Evolutionary conservation across 2,113 vertebrate genomes (phyloP), one percentile per base, ranked within the genome.

Genomic region (Trogon melanurus): DNA sequence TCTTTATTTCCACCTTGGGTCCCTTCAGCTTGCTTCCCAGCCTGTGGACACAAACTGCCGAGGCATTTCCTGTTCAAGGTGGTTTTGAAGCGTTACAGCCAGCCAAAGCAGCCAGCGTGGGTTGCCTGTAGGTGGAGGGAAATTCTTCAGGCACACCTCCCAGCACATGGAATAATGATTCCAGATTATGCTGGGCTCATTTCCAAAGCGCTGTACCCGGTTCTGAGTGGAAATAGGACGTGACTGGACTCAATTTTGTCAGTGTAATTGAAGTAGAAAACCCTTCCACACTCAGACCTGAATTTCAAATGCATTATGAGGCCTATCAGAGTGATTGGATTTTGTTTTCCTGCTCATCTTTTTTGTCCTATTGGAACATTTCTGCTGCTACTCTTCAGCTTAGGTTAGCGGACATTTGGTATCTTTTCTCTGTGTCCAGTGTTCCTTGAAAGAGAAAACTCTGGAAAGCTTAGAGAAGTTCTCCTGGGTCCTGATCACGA

Each of bases 51-150:
- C 96, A 93, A 96, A 95, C 89, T 93, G 94, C 89, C 15, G 32
- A 97, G 97, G 97, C 93, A 96, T 98, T 98, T 98, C 97, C 97
- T 98, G 91, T 95, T 96, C 96, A 96, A 97, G 97, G 97, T 98
- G 97, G 95, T 91, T 97, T 93, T 86, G 56, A 32, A 86, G 79
- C 32, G 13, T 47, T 85, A n/a, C 76, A 94, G 79, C 74, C 97
- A 97, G 97, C 88, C 79, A 94, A 97, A 76, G 54, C 90, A 97
- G 94, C 89, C 96, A 85, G 96, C 38, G 89, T 97, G 97, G 98
- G 97, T 71, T 96, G 97, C 91, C 91, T 78, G 96, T 91, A 97
- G 97, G 96, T 91, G 96, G 97, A 96, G 96, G 87, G 92, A 93
- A 97, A 97, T 98, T 97, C 96, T 97, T 97, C 71, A 97, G 96